Evolutionary conservation across 1,140 invertebrate species (phyloP), one percentile per base, ranked within the genome.

Genomic region (Drosophila ogumai): DNA sequence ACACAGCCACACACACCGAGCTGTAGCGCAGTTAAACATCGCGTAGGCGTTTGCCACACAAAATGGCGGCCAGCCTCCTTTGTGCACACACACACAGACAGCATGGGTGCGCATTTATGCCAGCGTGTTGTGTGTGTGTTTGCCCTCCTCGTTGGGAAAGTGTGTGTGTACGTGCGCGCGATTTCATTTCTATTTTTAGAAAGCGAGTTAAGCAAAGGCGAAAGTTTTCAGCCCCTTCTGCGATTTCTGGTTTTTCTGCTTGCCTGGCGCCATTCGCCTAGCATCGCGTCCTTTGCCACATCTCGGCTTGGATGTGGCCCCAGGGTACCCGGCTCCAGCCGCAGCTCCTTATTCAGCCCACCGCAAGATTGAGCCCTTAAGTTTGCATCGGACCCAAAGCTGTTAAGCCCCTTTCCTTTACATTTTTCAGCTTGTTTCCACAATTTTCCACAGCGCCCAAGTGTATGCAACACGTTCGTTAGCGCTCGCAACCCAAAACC

Each of bases 161-260:
- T 82, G 46, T 61, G 72, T 68, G 67, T 68, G 85, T 84, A 80
- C 80, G 84, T 87, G 85, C 65, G 84, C 84, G 84, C 84, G 77
- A 90, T 84, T 88, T 88, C 85, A 84, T 84, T 80, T 90, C 80
- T 88, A 88, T 88, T 88, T 88, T 88, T 88, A 88, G 84, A 88
- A 58, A 61, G 55, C 64, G 71, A 81, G 74, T 78, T 74, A 44
- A 73, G 66, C 75, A 87, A 82, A 79, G 75, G 66, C 75, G 87
- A 82, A 79, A 73, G 58, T 87, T 88, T 55, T 69, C 43, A 72
- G 66, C 66, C 54, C 68, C 67, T 49, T 63, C 57, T 75, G 54
- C 64, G 54, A 46, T 75, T 73, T 68, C 49, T 63, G 63, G 49
- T 44, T 19, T 57, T 74, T 57, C 72, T 58, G 50, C 60, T 61